These are phyloP conservation scores for Esox lucius DNA, from an alignment of 2,797 vertebrate species.

Conservation along the genomic window DNA sequence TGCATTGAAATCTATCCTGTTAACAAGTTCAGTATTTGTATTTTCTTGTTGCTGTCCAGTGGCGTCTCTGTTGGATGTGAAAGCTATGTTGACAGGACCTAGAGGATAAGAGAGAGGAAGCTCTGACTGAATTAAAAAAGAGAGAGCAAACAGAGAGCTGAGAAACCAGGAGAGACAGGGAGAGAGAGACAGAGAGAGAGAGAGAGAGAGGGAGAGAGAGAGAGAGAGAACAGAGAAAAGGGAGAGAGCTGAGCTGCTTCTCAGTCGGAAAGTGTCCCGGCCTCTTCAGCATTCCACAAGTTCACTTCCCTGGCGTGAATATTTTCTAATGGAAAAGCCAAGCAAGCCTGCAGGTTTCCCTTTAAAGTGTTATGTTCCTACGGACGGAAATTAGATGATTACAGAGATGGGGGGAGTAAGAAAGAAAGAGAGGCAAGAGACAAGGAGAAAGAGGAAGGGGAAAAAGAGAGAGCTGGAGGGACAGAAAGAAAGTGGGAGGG, in stretches of 20 bases:
- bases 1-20: too few relatives aligned
- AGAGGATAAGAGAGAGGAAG: neutral
- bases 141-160: neutral
- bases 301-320: conserved; percentile 34
- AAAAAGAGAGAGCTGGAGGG: neutral
- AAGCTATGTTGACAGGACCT: neutral
- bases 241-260: conserved; percentile 9
- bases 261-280: conserved; percentile 11
- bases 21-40: too few relatives aligned
- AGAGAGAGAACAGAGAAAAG: neutral
- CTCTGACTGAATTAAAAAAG: neutral
- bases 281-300: conserved; percentile 29
- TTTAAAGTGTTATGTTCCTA: conserved; percentile 32
- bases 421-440: neutral
- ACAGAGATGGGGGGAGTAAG: neutral
- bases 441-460: neutral
- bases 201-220: neutral
- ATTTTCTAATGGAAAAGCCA: conserved; percentile 24
- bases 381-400: conserved; percentile 24
- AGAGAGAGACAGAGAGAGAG: conserved; percentile 2
- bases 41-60: neutral
- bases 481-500: conserved; percentile 2
- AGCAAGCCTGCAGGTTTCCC: conserved; percentile 26
- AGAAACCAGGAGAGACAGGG: conserved; percentile 1
- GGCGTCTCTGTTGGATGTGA: neutral